Evolutionary conservation across 2,797 vertebrate species (phyloP).

Genomic region (Alfaro cultratus): DNA sequence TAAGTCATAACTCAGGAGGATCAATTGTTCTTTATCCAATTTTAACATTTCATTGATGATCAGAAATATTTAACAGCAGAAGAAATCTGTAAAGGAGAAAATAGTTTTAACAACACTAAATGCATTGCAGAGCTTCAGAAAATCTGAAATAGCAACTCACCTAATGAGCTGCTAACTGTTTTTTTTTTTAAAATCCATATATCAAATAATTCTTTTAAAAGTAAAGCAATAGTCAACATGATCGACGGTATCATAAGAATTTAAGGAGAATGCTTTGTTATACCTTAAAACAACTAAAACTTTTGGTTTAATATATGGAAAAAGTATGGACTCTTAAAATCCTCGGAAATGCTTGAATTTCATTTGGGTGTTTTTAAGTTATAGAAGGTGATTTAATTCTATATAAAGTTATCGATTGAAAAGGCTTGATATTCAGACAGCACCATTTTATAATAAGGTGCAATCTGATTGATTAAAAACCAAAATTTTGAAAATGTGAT

Average conservation of each 20-base stretch:
- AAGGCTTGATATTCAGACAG: too few relatives aligned
- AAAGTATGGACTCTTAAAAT: too few relatives aligned
- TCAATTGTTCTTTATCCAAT: neutral
- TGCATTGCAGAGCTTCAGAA: neutral
- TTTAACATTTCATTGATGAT: neutral
- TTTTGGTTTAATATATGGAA: neutral
- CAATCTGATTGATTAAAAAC: too few relatives aligned
- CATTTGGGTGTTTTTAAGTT: too few relatives aligned
- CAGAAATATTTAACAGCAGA: neutral
- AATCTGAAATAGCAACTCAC: neutral
- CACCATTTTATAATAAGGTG: too few relatives aligned
- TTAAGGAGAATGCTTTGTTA: too few relatives aligned
- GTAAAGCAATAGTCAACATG: neutral
- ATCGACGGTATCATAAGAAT: too few relatives aligned
- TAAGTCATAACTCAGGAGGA: neutral
- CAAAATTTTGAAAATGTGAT: too few relatives aligned
- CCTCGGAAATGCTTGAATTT: too few relatives aligned
- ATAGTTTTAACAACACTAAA: neutral
- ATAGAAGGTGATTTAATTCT: too few relatives aligned
- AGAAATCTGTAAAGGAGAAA: neutral
- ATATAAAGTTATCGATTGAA: too few relatives aligned
- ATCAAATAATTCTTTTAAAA: neutral
- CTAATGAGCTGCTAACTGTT: neutral
- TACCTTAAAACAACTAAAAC: neutral
- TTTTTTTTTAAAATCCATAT: neutral